Conservation (phyloP, 1,140 invertebrate genomes). For the Galleria mellonella region DNA sequence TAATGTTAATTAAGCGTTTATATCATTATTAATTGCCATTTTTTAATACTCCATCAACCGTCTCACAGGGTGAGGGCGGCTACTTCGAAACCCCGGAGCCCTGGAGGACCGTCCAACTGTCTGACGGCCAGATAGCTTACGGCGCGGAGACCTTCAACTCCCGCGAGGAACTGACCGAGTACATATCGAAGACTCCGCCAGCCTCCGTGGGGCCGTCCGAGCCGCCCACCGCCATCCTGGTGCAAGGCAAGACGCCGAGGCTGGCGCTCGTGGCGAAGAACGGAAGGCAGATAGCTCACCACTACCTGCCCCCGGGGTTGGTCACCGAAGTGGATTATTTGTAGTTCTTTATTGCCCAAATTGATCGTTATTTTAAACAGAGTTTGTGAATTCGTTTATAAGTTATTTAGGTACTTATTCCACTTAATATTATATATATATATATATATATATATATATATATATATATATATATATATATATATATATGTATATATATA, state of each 20-base stretch:
- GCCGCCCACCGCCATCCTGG: slow-evolving; percentile 6
- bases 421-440: too few species aligned
- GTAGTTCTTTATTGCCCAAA: slow-evolving; percentile 11
- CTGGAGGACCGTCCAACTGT: slow-evolving; percentile 29
- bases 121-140: slow-evolving; percentile 25
- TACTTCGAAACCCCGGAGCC: slow-evolving; percentile 44
- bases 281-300: slow-evolving; percentile 41
- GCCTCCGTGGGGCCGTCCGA: slow-evolving; percentile 15
- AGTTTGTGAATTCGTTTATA: too few species aligned
- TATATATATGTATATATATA: too few species aligned
- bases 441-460: too few species aligned
- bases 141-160: slow-evolving; percentile 26
- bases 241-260: slow-evolving; percentile 18
- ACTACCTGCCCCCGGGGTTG: slow-evolving; percentile 27
- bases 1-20: too few species aligned
- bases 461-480: too few species aligned
- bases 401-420: too few species aligned
- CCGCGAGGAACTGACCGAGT: slow-evolving; percentile 23
- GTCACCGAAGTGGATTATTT: slow-evolving; percentile 39
- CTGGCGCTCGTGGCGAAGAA: slow-evolving; percentile 29
- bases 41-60: too few species aligned
- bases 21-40: too few species aligned
- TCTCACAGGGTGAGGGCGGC: slow-evolving; percentile 42
- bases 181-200: slow-evolving; percentile 9
- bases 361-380: too few species aligned